These are phyloP conservation scores for Leptobrachium leishanense DNA, from an alignment of 2,113 vertebrate species.

Conservation along the genomic window DNA sequence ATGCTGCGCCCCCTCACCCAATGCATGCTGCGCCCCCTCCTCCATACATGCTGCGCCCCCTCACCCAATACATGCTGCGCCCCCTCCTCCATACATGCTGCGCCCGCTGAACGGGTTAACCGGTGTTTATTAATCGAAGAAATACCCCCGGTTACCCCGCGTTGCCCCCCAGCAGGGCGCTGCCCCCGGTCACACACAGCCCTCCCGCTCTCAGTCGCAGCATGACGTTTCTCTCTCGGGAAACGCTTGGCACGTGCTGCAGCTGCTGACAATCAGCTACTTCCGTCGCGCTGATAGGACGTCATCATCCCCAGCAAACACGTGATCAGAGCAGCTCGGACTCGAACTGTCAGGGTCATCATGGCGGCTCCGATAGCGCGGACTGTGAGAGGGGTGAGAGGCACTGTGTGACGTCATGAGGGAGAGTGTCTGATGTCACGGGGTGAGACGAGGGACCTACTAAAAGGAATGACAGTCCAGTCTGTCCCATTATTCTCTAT, in stretches of 20 bases:
- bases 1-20: no score
- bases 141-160: neutral
- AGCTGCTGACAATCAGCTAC: neutral
- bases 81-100: no score
- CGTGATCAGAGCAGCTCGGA: neutral
- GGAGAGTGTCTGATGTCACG: neutral
- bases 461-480: no score
- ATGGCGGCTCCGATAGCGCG: neutral
- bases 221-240: no score
- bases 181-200: neutral
- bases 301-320: neutral
- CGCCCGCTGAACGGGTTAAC: no score
- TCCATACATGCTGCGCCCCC: no score
- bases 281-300: neutral
- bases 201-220: neutral
- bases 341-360: neutral
- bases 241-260: no score
- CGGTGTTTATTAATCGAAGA: no score
- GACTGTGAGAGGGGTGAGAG: neutral
- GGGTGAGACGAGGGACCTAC: no score
- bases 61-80: no score
- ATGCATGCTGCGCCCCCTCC: no score
- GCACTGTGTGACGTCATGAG: neutral
- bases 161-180: neutral
- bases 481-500: no score